Conservation (phyloP, 2,797 vertebrate genomes). For the Prionace glauca region DNA sequence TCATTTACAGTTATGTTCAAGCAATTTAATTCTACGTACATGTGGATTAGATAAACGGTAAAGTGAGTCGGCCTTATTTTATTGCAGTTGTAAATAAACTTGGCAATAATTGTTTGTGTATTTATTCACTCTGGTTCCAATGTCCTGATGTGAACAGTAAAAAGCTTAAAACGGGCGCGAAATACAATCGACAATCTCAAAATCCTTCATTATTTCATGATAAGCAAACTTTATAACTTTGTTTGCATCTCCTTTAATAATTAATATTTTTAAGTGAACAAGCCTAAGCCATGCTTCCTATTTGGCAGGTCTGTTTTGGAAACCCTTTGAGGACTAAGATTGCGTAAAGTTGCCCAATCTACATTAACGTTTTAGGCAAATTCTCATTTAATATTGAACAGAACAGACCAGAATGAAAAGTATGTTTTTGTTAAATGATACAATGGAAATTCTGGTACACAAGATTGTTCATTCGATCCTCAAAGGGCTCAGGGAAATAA, state of each 20-base stretch:
- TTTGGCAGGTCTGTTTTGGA: neutral
- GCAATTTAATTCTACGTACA: neutral
- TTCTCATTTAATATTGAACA: neutral
- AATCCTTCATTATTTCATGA: neutral
- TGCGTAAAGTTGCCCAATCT: neutral
- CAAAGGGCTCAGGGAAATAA: conserved; percentile 13
- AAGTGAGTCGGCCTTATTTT: neutral
- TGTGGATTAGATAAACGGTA: conserved; percentile 10
- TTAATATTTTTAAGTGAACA: neutral
- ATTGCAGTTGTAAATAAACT: neutral
- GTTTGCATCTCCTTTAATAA: neutral
- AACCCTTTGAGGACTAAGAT: conserved; percentile 31
- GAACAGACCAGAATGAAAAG: neutral
- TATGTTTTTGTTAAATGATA: neutral
- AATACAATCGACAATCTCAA: neutral
- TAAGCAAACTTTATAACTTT: neutral
- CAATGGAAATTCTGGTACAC: neutral
- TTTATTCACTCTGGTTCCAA: neutral
- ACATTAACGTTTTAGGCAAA: neutral
- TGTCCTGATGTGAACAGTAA: neutral
- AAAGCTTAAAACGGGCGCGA: neutral
- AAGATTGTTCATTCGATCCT: neutral
- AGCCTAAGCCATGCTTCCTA: conserved; percentile 21
- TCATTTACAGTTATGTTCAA: neutral
- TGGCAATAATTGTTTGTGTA: neutral